Base-by-base conservation (phyloP, 2,888 invertebrate species). In the Cephus nigrinus region DNA sequence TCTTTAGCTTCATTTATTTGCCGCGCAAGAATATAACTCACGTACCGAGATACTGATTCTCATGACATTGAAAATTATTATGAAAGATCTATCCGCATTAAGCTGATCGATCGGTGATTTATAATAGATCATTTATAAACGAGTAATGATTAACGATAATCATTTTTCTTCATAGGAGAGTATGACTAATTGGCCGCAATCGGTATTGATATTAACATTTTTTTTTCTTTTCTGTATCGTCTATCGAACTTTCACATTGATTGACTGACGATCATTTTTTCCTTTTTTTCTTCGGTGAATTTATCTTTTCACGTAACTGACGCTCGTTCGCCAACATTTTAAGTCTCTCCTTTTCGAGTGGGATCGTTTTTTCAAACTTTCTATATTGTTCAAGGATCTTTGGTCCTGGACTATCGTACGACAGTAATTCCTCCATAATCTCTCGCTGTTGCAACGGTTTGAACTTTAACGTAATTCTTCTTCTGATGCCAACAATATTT, bases 381-480 rank as follows among this genome's bases (percentile, higher is more conserved):
- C 76, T 34, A 4, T 85, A 82, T 32, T 82, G 79, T 4, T 81
- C 71, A 1, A 87, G 36, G 23, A 74, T 79, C 68, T 87, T 87
- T 3, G 30, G 15, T 3, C 35, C 40, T 5, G 82, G 81, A 5
- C 79, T 84, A 31, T 89, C 84, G 71, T 86, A 86, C 4, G 88
- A 87, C 32, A 94, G 33, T 12, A 94, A 90, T 5, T 91, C 90
- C 3, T 92, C 86, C 11, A 94, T 85, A 11, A 95, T 88, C 86
- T 95, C 95, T 4, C 83, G 69, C 0, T 92, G 93, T 0, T 89
- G 79, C 12, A 95, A 86, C 0, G 95, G 94, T 34, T 92, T 92
- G 78, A 92, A 92, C 75, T 92, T 92, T 23, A 95, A 87, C 30
- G 92, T 90, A n/a, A 94, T 92, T 32, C 94, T 90, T 72, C 95